A percentile compares a stretch with the other conserved stretches of the same genome.
Evolutionary conservation across 2,113 vertebrate genomes (phyloP).

Genomic region (Lasiurus cinereus): DNA sequence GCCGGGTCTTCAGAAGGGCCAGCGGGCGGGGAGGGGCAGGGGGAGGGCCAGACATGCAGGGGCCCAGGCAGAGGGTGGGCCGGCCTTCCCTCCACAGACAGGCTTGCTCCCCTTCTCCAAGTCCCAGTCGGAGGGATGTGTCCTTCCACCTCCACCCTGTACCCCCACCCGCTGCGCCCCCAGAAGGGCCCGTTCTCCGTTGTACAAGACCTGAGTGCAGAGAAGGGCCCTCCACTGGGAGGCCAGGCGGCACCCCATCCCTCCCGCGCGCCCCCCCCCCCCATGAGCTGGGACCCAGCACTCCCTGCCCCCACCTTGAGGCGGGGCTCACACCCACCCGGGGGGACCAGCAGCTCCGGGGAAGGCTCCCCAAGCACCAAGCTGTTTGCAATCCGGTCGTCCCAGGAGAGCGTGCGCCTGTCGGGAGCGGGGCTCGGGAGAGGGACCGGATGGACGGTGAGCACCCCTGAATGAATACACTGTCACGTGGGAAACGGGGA

Average conservation of each 20-base stretch:
- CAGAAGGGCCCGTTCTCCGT: constrained; percentile 25
- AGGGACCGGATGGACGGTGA: not conserved
- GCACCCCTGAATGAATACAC: not conserved
- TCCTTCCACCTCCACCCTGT: not conserved
- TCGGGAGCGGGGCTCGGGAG: not conserved
- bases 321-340: not conserved
- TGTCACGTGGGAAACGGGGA: not conserved
- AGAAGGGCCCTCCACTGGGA: not conserved
- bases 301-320: not conserved
- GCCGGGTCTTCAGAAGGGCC: not conserved
- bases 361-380: too few relatives aligned
- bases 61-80: not conserved
- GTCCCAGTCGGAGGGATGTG: rapidly evolving
- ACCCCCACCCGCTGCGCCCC: not conserved
- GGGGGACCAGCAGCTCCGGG: constrained; percentile 40
- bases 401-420: not conserved
- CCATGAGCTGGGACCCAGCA: too few relatives aligned
- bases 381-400: too few relatives aligned
- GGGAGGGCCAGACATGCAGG: not conserved
- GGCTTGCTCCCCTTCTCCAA: not conserved
- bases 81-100: rapidly evolving
- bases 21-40: not conserved
- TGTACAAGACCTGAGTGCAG: constrained; percentile 64
- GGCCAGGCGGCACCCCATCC: not conserved
- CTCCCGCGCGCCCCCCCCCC: not conserved